Base-by-base conservation (phyloP, 1,140 invertebrate genomes). In the Habropoda laboriosa region DNA sequence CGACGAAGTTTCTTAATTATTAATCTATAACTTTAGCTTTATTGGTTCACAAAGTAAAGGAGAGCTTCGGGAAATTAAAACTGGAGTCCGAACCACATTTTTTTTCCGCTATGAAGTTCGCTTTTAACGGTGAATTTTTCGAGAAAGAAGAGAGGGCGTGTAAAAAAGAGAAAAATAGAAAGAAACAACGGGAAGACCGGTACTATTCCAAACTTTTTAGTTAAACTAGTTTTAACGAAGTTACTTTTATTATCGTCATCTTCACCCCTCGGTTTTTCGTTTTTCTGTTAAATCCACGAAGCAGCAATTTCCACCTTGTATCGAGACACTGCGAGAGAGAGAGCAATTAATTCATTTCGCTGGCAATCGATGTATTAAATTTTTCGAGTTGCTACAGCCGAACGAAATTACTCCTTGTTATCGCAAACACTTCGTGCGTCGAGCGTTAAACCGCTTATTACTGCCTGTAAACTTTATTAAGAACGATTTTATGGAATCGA, bases 21-120 rank as follows among this genome's bases (percentile, higher is more conserved):
- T 78, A 78, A 78, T 78, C 67, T 78, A 78, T 78, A 78, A 78
- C 75, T 78, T 78, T 78, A 70, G 67, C 75, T 78, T 78, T 78
- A 78, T 78, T 71, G 75, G 75, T 78, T 78, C 66, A 30, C 67
- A 70, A 78, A 78, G 75, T 78, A 58, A 70, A 60, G 74, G 74
- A 40, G 74, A 77, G 68, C 75, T 78, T 47, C 13, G 45, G 55
- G 66, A 78, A 71, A 78, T 78, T 78, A 78, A 78, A 78, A 78
- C 75, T 58, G 68, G 40, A 78, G 75, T 47, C 27, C 42, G 75
- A 58, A 57, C 67, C 55, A 70, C 75, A 51, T 78, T 78, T 78
- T 74, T 73, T 78, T 76, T 57, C 38, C 51, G 38, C 66, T 70
- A 78, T 40, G 71, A 78, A 78, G 55, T 71, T 78, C 55, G 21